phyloP scores from a whole-genome alignment of 2,888 invertebrate genomes.

The Catocala sponsa region DNA sequence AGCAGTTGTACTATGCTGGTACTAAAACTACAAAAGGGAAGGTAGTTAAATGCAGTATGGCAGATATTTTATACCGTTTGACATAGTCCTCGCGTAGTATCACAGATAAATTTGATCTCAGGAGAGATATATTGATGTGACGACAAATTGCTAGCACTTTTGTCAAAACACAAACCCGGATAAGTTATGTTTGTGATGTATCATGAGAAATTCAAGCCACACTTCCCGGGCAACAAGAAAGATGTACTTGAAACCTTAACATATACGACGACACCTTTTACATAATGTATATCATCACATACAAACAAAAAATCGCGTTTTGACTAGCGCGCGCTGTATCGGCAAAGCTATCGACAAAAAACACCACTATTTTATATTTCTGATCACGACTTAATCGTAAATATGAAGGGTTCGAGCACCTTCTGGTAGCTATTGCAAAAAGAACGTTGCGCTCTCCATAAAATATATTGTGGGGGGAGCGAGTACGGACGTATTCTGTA shows the following conservation, averaged over 20 bases:
- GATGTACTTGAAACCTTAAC: slow-evolving; percentile 19
- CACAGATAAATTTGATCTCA: too few species aligned
- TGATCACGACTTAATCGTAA: slow-evolving; percentile 88
- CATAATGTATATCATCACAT: slow-evolving; percentile 44
- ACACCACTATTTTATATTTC: slow-evolving; percentile 83
- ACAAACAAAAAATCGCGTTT: slow-evolving; percentile 49
- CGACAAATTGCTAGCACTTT: neutral
- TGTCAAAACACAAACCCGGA: slow-evolving; percentile 1
- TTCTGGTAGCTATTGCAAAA: slow-evolving; percentile 87
- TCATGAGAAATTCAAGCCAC: slow-evolving; percentile 23
- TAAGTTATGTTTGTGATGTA: slow-evolving; percentile 6
- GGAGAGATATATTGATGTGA: too few species aligned
- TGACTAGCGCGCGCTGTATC: slow-evolving; percentile 62
- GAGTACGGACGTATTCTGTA: slow-evolving; percentile 44
- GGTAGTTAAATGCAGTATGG: too few species aligned
- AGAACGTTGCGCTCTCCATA: slow-evolving; percentile 85
- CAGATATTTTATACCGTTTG: too few species aligned
- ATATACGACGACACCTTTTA: slow-evolving; percentile 32
- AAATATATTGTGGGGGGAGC: slow-evolving; percentile 79
- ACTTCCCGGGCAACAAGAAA: slow-evolving; percentile 18
- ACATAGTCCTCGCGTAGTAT: too few species aligned
- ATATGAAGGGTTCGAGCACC: slow-evolving; percentile 87
- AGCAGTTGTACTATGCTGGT: too few species aligned
- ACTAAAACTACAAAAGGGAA: too few species aligned
- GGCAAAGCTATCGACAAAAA: slow-evolving; percentile 79